Evolutionary conservation across 2,797 vertebrate genomes (phyloP), one percentile per base, ranked within the genome.

Genomic region (Lutjanus argentimaculatus): DNA sequence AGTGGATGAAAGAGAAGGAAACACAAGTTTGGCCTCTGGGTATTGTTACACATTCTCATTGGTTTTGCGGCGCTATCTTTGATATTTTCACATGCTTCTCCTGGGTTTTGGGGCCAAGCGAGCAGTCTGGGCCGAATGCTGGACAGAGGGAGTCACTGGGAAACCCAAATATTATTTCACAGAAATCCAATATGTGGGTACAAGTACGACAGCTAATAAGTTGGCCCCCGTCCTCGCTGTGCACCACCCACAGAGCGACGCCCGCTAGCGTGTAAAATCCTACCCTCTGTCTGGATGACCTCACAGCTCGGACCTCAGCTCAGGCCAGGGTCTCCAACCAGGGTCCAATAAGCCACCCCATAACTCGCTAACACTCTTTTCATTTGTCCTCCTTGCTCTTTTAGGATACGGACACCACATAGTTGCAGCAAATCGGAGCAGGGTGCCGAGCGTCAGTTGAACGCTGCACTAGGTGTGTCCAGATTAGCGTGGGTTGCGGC

Each of bases 121-220:
- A 87, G 84, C 71, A 65, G 63, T 91, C 90, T 89, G 85, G 82
- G 90, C 84, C 57, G 63, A 86, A 87, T 62, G 72, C 76, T 72
- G 74, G 74, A 58, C 80, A 85, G 80, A 69, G 87, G 74, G 87
- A 90, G 86, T 91, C 84, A 89, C 89, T 51, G 62, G 72, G 78
- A 93, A 94, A 95, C 25, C 74, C 73, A 95, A 95, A 95, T 94
- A 95, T 95, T 95, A 91, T 93, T 93, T 88, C 75, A 84, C 67
- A 82, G 91, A 93, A 94, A 93, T 91, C 83, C 68, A 94, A 94
- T 94, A 94, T 88, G 87, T 77, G 87, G 89, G 87, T 90, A 93
- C 70, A 90, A 89, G 92, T 84, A 87, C 89, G 89, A 94, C 92
- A 93, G 90, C 82, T 91, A 93, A 95, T 95, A 93, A 79, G 80